These are phyloP conservation scores for Alfaro cultratus DNA, from an alignment of 2,797 vertebrate genomes.

Conservation along the genomic window DNA sequence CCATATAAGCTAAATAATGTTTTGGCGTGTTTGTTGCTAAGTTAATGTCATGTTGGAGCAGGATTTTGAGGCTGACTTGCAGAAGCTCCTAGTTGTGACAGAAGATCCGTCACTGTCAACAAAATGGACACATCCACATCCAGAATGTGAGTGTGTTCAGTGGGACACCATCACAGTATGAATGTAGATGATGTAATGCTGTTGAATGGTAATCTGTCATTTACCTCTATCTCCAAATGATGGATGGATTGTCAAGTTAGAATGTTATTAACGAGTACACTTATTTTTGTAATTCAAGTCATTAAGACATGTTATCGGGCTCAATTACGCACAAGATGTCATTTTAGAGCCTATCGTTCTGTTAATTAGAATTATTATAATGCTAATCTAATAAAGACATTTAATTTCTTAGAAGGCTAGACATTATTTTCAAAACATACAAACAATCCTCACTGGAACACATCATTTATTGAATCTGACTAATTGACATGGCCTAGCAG, in stretches of 20 bases:
- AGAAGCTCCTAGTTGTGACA: background rate
- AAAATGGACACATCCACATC: background rate
- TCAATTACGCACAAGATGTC: background rate
- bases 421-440: background rate
- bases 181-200: background rate
- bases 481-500: too few relatives aligned
- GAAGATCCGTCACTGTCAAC: background rate
- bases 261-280: background rate
- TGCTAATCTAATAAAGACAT: background rate
- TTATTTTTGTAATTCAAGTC: background rate
- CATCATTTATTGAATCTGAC: background rate
- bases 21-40: background rate
- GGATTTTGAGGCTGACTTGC: background rate
- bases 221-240: background rate
- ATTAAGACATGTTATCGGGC: too few relatives aligned
- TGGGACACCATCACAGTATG: background rate
- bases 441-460: background rate
- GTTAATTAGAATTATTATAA: background rate
- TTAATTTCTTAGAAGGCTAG: background rate
- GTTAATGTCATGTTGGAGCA: background rate
- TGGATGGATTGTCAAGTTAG: background rate
- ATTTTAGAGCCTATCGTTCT: background rate
- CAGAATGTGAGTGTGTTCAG: background rate
- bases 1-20: background rate
- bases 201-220: background rate